Conservation (phyloP, 2,888 invertebrate species). For the Ectobius pallidus region DNA sequence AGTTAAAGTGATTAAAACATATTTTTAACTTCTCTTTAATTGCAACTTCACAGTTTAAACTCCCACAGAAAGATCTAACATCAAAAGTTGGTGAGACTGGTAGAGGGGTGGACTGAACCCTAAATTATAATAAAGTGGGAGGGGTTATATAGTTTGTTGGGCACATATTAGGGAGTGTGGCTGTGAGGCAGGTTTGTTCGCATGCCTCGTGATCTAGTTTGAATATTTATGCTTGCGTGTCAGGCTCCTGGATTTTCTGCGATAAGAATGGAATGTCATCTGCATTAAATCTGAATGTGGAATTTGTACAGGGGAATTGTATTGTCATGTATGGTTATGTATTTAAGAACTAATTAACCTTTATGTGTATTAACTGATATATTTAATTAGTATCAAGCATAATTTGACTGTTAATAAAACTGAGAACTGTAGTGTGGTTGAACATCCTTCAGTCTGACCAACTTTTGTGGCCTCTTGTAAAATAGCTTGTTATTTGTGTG, state of each 20-base stretch:
- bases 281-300: constrained; percentile 33
- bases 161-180: constrained; percentile 15
- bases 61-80: too few relatives aligned
- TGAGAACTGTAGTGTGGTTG: constrained; percentile 33
- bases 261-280: not conserved
- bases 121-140: constrained; percentile 1
- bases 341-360: constrained; percentile 41
- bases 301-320: constrained; percentile 37
- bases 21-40: too few relatives aligned
- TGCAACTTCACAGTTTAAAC: too few relatives aligned
- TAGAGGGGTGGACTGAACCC: constrained; percentile 25
- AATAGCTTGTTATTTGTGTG: constrained; percentile 44
- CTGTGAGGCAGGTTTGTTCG: not conserved
- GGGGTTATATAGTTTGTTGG: constrained; percentile 27
- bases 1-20: too few relatives aligned
- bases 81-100: constrained; percentile 44
- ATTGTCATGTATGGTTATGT: constrained; percentile 40
- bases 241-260: not conserved
- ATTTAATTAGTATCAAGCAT: constrained; percentile 34
- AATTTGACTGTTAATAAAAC: constrained; percentile 36
- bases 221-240: constrained; percentile 29
- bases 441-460: constrained; percentile 43
- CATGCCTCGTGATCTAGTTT: constrained; percentile 27
- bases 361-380: constrained; percentile 39
- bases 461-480: constrained; percentile 44